phyloP scores from a whole-genome alignment of 2,888 invertebrate genomes.

The Troides oblongomaculatus region DNA sequence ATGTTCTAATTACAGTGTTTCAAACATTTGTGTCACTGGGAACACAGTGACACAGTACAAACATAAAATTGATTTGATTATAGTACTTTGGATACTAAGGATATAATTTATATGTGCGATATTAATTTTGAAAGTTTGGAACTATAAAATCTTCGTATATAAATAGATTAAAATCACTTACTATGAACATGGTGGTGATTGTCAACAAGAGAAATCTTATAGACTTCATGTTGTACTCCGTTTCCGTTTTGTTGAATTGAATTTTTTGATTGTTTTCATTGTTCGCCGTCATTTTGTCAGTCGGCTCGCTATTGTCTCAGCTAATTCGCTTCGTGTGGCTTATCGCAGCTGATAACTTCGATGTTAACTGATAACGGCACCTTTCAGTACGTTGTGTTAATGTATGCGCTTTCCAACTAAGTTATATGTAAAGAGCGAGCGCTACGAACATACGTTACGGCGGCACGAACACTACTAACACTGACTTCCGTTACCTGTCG shows the following conservation, averaged over 20 bases:
- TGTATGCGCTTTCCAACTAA: conserved; percentile 29
- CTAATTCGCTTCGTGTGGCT: conserved; percentile 18
- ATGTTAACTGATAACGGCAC: conserved; percentile 49
- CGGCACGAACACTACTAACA: conserved; percentile 22
- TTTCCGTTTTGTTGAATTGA: conserved; percentile 62
- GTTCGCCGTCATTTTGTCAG: conserved; percentile 40
- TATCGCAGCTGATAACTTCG: conserved; percentile 35
- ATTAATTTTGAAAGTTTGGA: neutral
- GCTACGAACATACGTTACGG: conserved; percentile 20
- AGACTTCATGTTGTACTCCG: conserved; percentile 73
- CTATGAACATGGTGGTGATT: conserved; percentile 71
- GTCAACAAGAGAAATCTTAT: conserved; percentile 69
- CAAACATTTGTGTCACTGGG: too few species aligned
- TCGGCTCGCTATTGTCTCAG: conserved; percentile 19
- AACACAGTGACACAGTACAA: too few species aligned
- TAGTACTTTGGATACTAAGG: neutral
- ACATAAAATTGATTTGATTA: neutral
- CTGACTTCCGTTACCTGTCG: conserved; percentile 8
- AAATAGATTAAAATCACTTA: conserved; percentile 46
- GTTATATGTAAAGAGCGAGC: conserved; percentile 6
- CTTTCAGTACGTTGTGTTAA: conserved; percentile 31
- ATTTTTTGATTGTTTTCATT: conserved; percentile 47
- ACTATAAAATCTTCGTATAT: neutral
- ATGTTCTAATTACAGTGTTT: too few species aligned
- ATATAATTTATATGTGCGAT: neutral